Evolutionary conservation across 2,888 invertebrate genomes (phyloP), one percentile per base, ranked within the genome.

Genomic region (Lissocephala sabroskyi): DNA sequence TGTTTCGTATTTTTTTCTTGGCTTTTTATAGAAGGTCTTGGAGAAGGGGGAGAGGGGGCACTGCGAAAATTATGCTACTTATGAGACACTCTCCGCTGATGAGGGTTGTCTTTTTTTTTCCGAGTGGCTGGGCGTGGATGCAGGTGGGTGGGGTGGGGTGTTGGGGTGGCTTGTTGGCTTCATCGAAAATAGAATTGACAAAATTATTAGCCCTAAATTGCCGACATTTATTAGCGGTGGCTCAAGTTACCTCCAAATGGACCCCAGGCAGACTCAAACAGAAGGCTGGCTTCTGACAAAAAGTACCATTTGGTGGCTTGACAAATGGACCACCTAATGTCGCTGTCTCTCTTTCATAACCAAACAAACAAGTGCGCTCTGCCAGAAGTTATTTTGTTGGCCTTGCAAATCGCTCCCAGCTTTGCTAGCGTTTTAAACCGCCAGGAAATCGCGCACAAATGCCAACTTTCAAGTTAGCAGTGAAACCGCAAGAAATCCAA

Each of bases 111-210:
- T 5, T 23, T 23, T 23, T 23, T 23, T 7, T 23, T 23, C 23
- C 33, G 13, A 35, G 36, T 45, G 40, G 36, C 13, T 33, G 26
- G 10, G 33, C 17, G 17, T 2, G 37, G 4, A 17, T 17, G 11
- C 28, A 26, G 13, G 43, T 29, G 30, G 32, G 14, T n/a, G 23
- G 29, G 36, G 2, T 28, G 13, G 14, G 29, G 37, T 18, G 11
- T n/a, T 37, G 13, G 13, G 2, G 9, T 35, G 13, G 5, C 16
- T 36, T 44, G 41, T 44, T 36, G 53, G 32, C 35, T 42, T 64
- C n/a, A n/a, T n/a, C n/a, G 64, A 61, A 76, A 81, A 75, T 74
- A 66, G 68, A 80, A 79, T 65, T 78, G 75, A 65, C 62, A 68
- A 77, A 79, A 68, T 75, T 78, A 79, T 80, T 68, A 60, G 59